Evolutionary conservation across 2,888 invertebrate genomes (phyloP), one percentile per base, ranked within the genome.

Genomic region (Calameuta pallipes): DNA sequence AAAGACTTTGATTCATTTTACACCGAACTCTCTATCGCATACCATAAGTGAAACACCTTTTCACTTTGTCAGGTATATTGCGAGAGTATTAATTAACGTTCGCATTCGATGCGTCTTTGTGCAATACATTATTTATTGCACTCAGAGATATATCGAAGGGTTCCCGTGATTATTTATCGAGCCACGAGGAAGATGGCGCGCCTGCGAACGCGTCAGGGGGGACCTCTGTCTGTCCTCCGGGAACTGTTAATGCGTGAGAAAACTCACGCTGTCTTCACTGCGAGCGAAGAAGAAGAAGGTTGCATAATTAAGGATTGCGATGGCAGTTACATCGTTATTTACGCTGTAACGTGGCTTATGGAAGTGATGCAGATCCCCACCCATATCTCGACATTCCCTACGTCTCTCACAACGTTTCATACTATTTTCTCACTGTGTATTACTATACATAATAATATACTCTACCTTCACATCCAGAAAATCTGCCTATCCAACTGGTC

Each of bases 231-330:
- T 15, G 70, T 30, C 23, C 36, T 68, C 15, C n/a, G 15, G 76
- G 31, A n/a, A 15, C 41, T 23, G 13, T 73, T 76, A 84, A 83
- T 88, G 89, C 89, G 89, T 89, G 89, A 89, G 89, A 89, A 89
- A 88, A 86, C 80, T 82, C 84, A 80, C 83, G 85, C 80, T 82
- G 77, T 75, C 80, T 80, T 75, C 71, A n/a, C 76, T 70, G 78
- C 77, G 76, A 75, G 77, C 76, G 83, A 83, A 79, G 76, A 84
- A 83, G 82, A 84, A 83, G 82, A 85, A 83, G 82, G 86, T 89
- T 89, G 88, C 89, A 88, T 89, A 89, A 89, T 89, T 88, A 89
- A 81, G 85, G 85, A 88, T 89, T 87, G 87, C 89, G 84, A 87
- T 87, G 87, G 75, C 81, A 80, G 80, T 83, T 81, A 80, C 82